These are phyloP conservation scores for Coregonus suidteri DNA, from an alignment of 2,797 vertebrate genomes.

Conservation along the genomic window DNA sequence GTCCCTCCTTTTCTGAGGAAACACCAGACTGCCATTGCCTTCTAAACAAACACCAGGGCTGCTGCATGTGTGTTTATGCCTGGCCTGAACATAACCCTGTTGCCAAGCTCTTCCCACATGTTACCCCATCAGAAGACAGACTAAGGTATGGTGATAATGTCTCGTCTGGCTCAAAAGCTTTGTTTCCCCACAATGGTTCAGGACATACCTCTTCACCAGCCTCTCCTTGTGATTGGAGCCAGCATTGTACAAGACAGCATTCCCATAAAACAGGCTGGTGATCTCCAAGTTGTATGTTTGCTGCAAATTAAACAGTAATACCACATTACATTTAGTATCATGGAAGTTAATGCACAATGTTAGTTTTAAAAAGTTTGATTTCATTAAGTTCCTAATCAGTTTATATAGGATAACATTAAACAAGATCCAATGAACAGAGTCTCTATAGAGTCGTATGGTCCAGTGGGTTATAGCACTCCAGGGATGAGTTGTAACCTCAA, in stretches of 20 bases:
- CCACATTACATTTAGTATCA: neutral
- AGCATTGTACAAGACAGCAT: constrained; percentile 54
- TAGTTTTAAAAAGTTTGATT: too few species aligned
- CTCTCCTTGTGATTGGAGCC: constrained; percentile 47
- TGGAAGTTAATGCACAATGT: too few species aligned
- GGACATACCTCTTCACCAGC: constrained; percentile 61
- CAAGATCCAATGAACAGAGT: too few species aligned
- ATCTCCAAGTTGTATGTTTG: constrained; percentile 56
- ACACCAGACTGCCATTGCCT: constrained; percentile 56
- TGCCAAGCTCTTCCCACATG: neutral
- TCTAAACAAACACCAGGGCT: constrained; percentile 61
- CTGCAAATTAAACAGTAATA: constrained; percentile 52
- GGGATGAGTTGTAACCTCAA: constrained; percentile 19
- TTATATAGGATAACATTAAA: neutral
- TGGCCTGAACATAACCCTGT: neutral
- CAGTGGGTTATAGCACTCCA: too few species aligned
- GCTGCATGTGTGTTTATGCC: neutral
- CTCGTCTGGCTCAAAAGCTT: neutral
- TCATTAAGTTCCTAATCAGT: neutral
- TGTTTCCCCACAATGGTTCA: neutral
- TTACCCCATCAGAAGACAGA: neutral
- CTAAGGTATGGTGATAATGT: neutral
- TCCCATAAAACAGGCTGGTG: constrained; percentile 58
- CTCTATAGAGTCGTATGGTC: too few species aligned
- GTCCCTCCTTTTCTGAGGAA: constrained; percentile 49